These are phyloP conservation scores for Discoglossus pictus DNA, from an alignment of 2,797 vertebrate genomes.

Conservation along the genomic window DNA sequence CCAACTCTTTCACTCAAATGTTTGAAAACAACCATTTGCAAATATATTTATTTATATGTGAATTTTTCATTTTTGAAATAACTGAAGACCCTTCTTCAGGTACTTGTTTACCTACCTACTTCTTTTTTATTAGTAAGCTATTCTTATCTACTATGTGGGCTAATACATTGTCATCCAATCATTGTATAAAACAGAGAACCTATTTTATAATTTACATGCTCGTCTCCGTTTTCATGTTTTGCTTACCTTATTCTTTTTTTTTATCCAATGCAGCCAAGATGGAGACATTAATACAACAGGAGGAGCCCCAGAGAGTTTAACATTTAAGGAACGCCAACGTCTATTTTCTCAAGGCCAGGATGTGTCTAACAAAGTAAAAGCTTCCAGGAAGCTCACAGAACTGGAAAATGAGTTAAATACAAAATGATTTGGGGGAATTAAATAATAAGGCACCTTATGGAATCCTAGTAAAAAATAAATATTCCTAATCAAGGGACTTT, in stretches of 20 bases:
- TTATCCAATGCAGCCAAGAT: constrained; percentile 74
- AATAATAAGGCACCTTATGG: constrained; percentile 60
- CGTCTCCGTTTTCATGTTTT: neutral
- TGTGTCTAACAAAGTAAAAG: constrained; percentile 96
- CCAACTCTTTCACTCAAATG: no score
- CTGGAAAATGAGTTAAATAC: constrained; percentile 98
- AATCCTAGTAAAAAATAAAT: constrained; percentile 44
- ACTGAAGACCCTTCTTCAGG: no score
- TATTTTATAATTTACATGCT: no score
- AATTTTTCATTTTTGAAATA: no score
- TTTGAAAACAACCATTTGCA: no score
- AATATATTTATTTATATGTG: no score
- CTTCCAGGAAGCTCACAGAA: constrained; percentile 94
- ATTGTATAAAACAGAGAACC: no score
- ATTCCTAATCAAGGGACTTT: constrained; percentile 49
- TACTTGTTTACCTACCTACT: no score
- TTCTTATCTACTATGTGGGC: no score
- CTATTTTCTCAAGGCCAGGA: constrained; percentile 98
- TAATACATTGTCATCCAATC: no score
- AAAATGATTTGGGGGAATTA: constrained; percentile 67
- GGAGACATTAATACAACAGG: constrained; percentile 74
- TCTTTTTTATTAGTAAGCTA: no score
- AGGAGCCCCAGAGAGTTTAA: constrained; percentile 89
- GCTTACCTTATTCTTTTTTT: constrained; percentile 5
- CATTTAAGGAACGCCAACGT: constrained; percentile 95